Evolutionary conservation across 2,797 vertebrate species (phyloP).

Genomic region (Ctenopoma multispine): DNA sequence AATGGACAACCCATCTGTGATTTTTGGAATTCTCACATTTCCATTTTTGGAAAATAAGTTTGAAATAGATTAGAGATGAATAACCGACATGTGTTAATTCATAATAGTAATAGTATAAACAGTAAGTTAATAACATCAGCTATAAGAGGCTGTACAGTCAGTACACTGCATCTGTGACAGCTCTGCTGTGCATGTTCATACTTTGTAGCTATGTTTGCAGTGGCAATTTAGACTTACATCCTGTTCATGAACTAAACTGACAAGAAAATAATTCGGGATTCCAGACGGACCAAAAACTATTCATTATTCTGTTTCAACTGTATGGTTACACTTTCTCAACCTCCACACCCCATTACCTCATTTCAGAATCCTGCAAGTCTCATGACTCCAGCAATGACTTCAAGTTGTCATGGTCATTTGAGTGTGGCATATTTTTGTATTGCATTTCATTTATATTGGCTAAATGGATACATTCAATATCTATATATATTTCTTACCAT

Average conservation of each 20-base stretch:
- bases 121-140: background rate
- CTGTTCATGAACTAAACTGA: background rate
- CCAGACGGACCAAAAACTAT: background rate
- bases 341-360: constrained; percentile 24
- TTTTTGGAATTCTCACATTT: no score
- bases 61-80: background rate
- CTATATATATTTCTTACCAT: background rate
- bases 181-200: background rate
- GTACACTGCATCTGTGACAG: constrained; percentile 4
- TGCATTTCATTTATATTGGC: no score
- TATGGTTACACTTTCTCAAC: background rate
- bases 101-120: no score
- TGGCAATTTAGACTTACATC: background rate
- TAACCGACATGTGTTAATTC: background rate
- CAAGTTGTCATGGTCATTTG: no score
- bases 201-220: background rate
- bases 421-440: no score
- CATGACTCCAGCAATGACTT: background rate
- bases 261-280: background rate
- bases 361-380: constrained; percentile 17
- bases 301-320: background rate
- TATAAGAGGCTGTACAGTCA: background rate
- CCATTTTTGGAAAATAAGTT: background rate
- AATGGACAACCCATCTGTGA: background rate
- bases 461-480: no score